Percentiles rank a stretch among this genome's conserved stretches.
phyloP scores from a whole-genome alignment of 2,797 vertebrate species.

The Hirundo rustica region DNA sequence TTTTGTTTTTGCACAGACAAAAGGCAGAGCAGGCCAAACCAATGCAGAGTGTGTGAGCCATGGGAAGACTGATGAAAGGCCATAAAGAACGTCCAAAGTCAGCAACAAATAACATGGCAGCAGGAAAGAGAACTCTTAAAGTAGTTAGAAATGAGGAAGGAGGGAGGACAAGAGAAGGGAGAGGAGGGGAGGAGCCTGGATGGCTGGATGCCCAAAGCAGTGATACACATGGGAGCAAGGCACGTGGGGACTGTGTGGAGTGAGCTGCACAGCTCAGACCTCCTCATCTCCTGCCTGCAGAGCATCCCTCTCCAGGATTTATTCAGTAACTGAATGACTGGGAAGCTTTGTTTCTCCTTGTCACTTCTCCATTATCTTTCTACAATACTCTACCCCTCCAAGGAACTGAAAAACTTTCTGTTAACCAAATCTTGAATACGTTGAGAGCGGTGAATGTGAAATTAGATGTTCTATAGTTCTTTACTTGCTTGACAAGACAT shows the following conservation, averaged over 20 bases:
- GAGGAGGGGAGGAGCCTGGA: background rate
- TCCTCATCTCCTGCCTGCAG: background rate
- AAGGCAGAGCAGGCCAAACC: constrained; percentile 51
- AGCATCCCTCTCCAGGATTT: background rate
- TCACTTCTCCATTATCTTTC: background rate
- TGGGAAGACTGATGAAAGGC: constrained; percentile 17
- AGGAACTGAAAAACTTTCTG: background rate
- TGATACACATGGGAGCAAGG: background rate
- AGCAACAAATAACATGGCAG: constrained; percentile 51
- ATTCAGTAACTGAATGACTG: background rate
- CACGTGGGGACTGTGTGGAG: background rate
- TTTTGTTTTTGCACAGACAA: constrained; percentile 48
- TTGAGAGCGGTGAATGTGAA: background rate
- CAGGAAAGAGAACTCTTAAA: constrained; percentile 11
- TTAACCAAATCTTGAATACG: background rate
- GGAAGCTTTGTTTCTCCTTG: background rate
- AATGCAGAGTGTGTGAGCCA: background rate
- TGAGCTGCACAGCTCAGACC: background rate
- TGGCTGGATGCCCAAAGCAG: background rate
- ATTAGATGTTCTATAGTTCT: background rate
- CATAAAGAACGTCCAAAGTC: constrained; percentile 46
- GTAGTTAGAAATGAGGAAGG: background rate
- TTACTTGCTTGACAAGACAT: background rate
- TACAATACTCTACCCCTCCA: background rate
- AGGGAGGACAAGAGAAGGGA: background rate